These are phyloP conservation scores for Choristoneura rosaceana DNA, from an alignment of 2,888 invertebrate genomes.

Conservation along the genomic window DNA sequence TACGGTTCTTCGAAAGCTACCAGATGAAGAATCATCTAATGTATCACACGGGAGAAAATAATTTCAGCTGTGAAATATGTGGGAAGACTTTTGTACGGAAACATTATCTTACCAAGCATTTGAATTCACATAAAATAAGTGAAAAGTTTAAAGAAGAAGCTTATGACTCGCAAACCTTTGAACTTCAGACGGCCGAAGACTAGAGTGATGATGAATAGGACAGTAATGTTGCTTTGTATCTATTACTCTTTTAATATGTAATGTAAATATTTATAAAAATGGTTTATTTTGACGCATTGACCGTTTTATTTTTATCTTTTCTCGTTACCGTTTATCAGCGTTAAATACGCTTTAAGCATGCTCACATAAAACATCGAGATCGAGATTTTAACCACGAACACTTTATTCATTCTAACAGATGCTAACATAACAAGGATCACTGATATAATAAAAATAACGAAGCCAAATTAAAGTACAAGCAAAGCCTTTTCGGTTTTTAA, in stretches of 20 bases:
- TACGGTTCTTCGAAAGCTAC: slow-evolving; percentile 28
- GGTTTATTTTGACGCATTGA: not conserved
- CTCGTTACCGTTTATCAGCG: not conserved
- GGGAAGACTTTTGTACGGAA: slow-evolving; percentile 54
- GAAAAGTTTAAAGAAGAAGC: not conserved
- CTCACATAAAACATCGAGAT: not conserved
- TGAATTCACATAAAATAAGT: slow-evolving; percentile 6
- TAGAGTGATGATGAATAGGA: not conserved
- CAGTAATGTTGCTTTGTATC: not conserved
- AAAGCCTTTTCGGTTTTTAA: not conserved
- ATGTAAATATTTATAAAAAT: not conserved
- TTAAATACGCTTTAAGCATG: not conserved
- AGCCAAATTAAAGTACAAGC: not conserved
- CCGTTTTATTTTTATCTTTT: not conserved
- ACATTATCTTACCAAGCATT: slow-evolving; percentile 23
- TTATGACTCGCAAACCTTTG: not conserved
- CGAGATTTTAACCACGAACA: not conserved
- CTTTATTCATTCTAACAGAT: not conserved
- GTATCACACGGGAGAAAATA: slow-evolving; percentile 61
- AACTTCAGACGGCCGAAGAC: not conserved
- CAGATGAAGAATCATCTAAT: slow-evolving; percentile 51
- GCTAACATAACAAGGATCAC: not conserved
- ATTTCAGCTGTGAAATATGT: slow-evolving; percentile 73
- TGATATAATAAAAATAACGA: not conserved
- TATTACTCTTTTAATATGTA: not conserved